Evolutionary conservation across 2,888 invertebrate genomes (phyloP).

Genomic region (Morpho deidamia): DNA sequence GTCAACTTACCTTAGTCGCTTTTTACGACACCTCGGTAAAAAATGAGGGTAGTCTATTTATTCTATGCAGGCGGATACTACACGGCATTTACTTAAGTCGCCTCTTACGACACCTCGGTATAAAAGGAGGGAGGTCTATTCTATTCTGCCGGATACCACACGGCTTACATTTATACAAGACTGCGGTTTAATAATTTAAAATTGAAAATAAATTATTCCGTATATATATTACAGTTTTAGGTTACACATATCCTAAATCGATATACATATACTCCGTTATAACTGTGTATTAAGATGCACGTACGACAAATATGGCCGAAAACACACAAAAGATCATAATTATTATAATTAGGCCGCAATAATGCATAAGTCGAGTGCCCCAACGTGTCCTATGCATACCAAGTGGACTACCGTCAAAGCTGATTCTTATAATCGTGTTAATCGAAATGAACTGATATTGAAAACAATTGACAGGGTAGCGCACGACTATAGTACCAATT

Average conservation of each 20-base stretch:
- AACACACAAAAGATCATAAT: conserved; percentile 43
- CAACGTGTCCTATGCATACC: conserved; percentile 45
- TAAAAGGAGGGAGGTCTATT: no score
- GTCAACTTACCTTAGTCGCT: no score
- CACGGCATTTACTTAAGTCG: no score
- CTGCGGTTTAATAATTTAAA: no score
- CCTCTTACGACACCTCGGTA: no score
- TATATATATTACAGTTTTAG: neutral
- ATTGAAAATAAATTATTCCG: no score
- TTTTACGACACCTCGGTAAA: no score
- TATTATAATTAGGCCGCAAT: conserved; percentile 56
- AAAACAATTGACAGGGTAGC: conserved; percentile 73
- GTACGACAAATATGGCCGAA: conserved; percentile 29
- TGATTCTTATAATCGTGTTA: conserved; percentile 69
- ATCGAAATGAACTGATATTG: conserved; percentile 72
- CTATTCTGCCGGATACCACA: no score
- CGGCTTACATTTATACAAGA: no score
- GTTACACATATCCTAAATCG: neutral
- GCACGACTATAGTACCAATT: conserved; percentile 50
- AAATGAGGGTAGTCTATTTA: no score
- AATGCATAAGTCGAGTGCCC: conserved; percentile 48
- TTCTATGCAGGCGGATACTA: no score
- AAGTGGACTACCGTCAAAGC: conserved; percentile 61
- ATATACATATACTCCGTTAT: no score
- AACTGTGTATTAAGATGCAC: neutral